These are phyloP conservation scores for Montipora cactus DNA, from an alignment of 64 coral and sea anemone genomes.

Conservation along the genomic window DNA sequence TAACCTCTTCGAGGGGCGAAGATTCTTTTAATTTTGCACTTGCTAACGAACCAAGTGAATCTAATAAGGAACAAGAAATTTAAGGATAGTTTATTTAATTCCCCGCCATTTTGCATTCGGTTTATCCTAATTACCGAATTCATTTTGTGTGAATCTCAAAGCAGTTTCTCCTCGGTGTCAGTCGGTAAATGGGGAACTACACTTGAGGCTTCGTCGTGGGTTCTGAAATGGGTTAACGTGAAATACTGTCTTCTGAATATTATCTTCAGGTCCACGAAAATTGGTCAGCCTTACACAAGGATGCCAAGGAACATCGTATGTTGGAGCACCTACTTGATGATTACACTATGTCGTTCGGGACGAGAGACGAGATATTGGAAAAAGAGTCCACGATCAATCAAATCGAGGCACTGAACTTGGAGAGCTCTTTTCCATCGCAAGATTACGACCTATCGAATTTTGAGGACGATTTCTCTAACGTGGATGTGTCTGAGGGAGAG, in stretches of 20 bases:
- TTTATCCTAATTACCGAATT: no score
- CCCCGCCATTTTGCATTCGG: no score
- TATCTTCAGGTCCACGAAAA: neutral
- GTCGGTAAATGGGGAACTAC: no score
- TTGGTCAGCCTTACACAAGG: neutral
- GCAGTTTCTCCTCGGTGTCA: no score
- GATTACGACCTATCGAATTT: neutral
- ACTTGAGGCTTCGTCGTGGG: no score
- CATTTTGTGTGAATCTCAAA: no score
- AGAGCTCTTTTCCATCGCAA: neutral
- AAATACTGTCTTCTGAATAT: neutral
- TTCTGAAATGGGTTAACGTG: neutral
- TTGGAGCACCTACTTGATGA: slow-evolving; percentile 34
- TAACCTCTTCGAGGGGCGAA: no score
- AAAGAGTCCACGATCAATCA: slow-evolving; percentile 35
- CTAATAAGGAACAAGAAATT: no score
- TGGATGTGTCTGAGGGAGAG: slow-evolving; percentile 43
- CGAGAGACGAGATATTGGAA: slow-evolving; percentile 14
- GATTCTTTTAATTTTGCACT: no score
- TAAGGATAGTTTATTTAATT: no score
- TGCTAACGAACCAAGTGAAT: no score
- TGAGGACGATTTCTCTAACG: slow-evolving; percentile 7
- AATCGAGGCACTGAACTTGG: slow-evolving; percentile 3
- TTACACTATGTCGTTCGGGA: slow-evolving; percentile 27
- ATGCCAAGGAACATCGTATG: slow-evolving; percentile 11